These are phyloP conservation scores for Scalopus aquaticus DNA, from an alignment of 2,113 vertebrate genomes.

Conservation along the genomic window DNA sequence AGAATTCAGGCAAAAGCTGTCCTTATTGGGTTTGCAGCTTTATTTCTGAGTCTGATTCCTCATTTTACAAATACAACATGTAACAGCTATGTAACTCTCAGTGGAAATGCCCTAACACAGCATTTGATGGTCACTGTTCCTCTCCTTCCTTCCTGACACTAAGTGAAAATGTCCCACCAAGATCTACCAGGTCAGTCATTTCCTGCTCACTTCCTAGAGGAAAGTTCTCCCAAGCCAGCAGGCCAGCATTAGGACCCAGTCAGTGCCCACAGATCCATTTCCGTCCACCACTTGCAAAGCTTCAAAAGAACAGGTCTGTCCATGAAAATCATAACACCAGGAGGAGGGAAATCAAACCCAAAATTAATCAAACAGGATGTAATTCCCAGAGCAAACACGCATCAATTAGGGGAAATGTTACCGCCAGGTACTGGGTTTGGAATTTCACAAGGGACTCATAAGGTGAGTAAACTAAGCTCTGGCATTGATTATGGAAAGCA, in stretches of 20 bases:
- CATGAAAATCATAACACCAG: conserved; percentile 78
- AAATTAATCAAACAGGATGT: conserved; percentile 82
- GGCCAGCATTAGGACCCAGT: conserved; percentile 59
- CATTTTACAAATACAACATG: background rate
- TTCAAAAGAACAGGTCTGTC: conserved; percentile 77
- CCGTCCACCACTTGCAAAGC: conserved; percentile 64
- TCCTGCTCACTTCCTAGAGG: background rate
- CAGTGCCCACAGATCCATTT: background rate
- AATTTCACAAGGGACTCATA: conserved; percentile 78
- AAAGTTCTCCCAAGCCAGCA: background rate
- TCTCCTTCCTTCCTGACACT: background rate
- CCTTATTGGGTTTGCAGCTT: background rate
- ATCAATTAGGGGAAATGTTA: conserved; percentile 84
- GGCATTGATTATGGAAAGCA: conserved; percentile 84
- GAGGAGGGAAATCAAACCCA: conserved; percentile 80
- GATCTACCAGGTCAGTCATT: background rate
- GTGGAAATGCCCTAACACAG: background rate
- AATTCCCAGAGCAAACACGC: conserved; percentile 83
- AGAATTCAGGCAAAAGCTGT: no score
- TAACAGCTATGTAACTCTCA: background rate
- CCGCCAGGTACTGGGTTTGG: conserved; percentile 79
- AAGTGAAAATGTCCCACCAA: background rate
- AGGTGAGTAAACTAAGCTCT: conserved; percentile 78
- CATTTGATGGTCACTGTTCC: background rate
- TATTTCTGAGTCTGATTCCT: background rate